A percentile compares a stretch with the other conserved stretches of the same genome.
These are phyloP conservation scores for Chiridota heheva DNA, from an alignment of 35 echinoderm and acorn worm genomes.

Conservation along the genomic window DNA sequence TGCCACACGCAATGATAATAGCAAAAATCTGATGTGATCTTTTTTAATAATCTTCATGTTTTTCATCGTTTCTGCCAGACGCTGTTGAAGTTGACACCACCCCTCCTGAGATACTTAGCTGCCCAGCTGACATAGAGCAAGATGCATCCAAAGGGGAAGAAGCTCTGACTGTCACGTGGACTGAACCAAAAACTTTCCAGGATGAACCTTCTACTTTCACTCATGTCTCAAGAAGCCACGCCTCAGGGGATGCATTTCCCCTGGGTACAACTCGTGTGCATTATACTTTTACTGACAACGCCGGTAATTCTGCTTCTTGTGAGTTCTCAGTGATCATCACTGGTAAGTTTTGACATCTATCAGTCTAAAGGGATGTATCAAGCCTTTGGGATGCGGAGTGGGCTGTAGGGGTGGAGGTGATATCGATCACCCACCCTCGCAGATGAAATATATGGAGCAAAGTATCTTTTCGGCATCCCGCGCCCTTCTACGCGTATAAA, in stretches of 20 bases:
- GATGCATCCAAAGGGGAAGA: not conserved
- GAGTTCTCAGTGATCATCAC: constrained; percentile 53
- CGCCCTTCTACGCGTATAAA: no score
- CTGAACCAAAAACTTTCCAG: constrained; percentile 43
- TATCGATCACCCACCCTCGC: no score
- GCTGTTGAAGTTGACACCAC: not conserved
- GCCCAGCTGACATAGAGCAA: not conserved
- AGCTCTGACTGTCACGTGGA: not conserved
- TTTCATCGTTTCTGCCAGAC: no score
- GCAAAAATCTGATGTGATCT: no score
- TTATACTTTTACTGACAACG: constrained; percentile 60
- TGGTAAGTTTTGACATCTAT: no score
- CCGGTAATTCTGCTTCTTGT: constrained; percentile 53
- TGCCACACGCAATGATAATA: no score
- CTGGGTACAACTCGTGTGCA: constrained; percentile 48
- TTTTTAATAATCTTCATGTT: no score
- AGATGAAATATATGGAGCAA: no score
- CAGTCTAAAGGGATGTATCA: no score
- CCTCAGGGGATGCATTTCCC: constrained; percentile 57
- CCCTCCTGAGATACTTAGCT: not conserved
- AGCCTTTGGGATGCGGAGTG: no score
- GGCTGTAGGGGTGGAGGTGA: no score
- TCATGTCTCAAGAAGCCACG: constrained; percentile 27
- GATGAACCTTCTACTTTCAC: constrained; percentile 50
- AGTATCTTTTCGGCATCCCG: no score